Evolutionary conservation across 2,113 vertebrate genomes (phyloP), one percentile per base, ranked within the genome.

Genomic region (Aythya baeri): DNA sequence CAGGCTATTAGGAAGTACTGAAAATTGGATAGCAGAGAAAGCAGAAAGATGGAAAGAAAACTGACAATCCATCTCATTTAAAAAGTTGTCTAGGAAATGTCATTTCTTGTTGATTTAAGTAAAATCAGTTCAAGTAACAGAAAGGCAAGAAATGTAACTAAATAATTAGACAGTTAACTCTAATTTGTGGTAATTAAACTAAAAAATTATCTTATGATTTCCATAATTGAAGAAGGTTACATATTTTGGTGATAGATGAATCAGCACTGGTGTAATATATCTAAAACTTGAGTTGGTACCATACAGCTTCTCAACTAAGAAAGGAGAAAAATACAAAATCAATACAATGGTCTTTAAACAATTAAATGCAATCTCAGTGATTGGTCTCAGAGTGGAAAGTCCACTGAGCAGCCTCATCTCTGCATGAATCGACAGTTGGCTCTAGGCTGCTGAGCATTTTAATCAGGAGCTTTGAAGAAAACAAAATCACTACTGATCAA

Each of bases 41-140:
- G 6, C 25, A 5, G 21, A 13, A 23, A 21, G 49, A 7, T 2
- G 18, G 36, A 31, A 16, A 38, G 32, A 16, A 17, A 31, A 54
- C 6, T 2, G 8, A 14, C 16, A 38, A 32, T 14, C 26, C 1
- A 4, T 9, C 9, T 1, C 22, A 7, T 72, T 65, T n/a, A 2
- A 58, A n/a, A 38, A 23, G 17, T 59, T 13, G 13, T 2, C 17
- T 25, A 7, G 59, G 65, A 87, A 73, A 65, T 9, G 2, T 0
- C 17, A 7, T 6, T 66, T 15, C 9, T 14, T 34, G 32, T 31
- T 52, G 46, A 16, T 38, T 8, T 27, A 25, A 83, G 32, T 9
- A 29, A 71, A 46, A 86, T 1, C 3, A 13, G 63, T 70, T 61
- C 13, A 11, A 26, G n/a, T 11, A 22, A 44, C 1, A 36, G 21